Evolutionary conservation across 2,888 invertebrate genomes (phyloP).

Genomic region (Synergus umbraculus): DNA sequence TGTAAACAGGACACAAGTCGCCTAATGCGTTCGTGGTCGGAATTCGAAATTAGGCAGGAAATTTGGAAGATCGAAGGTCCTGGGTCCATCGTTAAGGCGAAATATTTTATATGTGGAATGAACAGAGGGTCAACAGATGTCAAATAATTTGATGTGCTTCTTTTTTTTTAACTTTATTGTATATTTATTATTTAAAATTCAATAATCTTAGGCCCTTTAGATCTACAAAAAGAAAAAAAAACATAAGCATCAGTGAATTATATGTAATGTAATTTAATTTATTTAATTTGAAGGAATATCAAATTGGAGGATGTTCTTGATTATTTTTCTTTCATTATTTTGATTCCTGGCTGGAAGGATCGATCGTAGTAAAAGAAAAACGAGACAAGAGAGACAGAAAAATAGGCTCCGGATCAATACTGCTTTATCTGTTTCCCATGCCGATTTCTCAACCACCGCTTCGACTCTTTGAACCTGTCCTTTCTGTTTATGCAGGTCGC

Average conservation of each 20-base stretch:
- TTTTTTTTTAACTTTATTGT: too few species aligned
- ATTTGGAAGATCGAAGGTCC: not conserved
- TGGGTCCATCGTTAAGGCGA: not conserved
- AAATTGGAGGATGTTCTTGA: too few species aligned
- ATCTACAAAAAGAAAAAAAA: too few species aligned
- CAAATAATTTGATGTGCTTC: not conserved
- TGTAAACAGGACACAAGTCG: conserved; percentile 20
- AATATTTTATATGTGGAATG: not conserved
- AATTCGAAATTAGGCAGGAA: conserved; percentile 14
- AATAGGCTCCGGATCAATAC: conserved; percentile 27
- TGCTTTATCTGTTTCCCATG: conserved; percentile 30
- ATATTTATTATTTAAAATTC: too few species aligned
- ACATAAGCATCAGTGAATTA: too few species aligned
- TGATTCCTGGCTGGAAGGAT: not conserved
- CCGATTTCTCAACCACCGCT: conserved; percentile 7
- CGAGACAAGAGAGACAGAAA: not conserved
- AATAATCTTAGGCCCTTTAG: too few species aligned
- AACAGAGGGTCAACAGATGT: not conserved
- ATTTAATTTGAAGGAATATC: too few species aligned
- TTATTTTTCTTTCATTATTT: not conserved
- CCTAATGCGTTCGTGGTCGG: conserved; percentile 17
- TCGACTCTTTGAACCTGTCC: not conserved
- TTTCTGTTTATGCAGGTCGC: conserved; percentile 13
- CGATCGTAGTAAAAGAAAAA: not conserved
- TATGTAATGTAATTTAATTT: too few species aligned